phyloP scores from a whole-genome alignment of 2,797 vertebrate species.

The Paramormyrops hopkinsi region DNA sequence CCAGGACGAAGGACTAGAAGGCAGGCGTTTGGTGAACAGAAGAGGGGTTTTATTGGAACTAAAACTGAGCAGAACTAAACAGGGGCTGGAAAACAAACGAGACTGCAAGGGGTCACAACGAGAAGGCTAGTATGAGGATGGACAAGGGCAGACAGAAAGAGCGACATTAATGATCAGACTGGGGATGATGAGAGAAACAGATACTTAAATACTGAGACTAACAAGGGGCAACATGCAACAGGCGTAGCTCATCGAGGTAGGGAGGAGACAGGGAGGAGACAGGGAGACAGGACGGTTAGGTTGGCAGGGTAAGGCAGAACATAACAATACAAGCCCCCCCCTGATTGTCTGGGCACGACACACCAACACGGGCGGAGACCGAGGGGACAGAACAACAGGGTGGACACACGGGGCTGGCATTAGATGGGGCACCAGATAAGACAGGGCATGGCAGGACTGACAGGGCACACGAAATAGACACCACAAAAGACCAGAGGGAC shows the following conservation, averaged over 20 bases:
- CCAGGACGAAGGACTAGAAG: background rate
- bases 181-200: background rate
- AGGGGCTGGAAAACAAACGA: background rate
- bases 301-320: constrained; percentile 23
- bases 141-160: background rate
- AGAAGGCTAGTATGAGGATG: background rate
- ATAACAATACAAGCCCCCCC: constrained; percentile 22
- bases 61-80: background rate
- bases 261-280: background rate
- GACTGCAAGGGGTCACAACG: background rate
- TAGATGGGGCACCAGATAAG: background rate
- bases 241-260: background rate
- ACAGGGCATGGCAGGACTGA: background rate
- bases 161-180: background rate
- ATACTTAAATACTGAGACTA: background rate
- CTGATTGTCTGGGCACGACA: background rate
- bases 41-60: background rate
- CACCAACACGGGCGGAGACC: background rate
- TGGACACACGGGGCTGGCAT: background rate
- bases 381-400: background rate
- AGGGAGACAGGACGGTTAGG: constrained; percentile 43
- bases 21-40: background rate
- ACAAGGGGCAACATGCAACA: background rate
- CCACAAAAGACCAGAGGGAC: background rate
- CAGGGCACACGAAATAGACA: background rate